These are phyloP conservation scores for Microtus obscurus DNA, from an alignment of 2,797 vertebrate species.

Conservation along the genomic window DNA sequence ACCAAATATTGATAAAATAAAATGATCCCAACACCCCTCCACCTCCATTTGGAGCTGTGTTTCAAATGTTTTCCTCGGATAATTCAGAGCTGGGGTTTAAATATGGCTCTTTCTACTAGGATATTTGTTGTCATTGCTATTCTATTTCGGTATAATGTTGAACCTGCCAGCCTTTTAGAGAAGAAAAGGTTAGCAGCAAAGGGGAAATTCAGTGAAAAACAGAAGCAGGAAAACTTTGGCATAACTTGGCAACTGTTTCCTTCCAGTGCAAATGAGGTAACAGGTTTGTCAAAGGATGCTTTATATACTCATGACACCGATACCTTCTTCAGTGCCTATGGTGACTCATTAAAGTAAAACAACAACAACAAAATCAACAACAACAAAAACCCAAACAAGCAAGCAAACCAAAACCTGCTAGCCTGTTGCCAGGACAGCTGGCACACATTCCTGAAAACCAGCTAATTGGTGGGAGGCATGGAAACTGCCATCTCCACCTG, in stretches of 20 bases:
- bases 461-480: conserved; percentile 60
- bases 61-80: conserved; percentile 45
- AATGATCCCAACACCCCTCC: background rate
- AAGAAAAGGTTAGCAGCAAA: conserved; percentile 46
- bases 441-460: conserved; percentile 59
- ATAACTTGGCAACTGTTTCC: background rate
- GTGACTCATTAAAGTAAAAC: conserved; percentile 41
- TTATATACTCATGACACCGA: background rate
- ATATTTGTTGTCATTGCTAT: conserved; percentile 19
- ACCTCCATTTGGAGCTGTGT: background rate
- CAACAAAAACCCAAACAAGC: background rate
- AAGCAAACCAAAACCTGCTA: conserved; percentile 20
- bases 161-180: conserved; percentile 44
- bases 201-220: background rate
- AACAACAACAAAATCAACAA: background rate
- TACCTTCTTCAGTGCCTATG: conserved; percentile 45
- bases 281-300: background rate
- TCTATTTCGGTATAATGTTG: conserved; percentile 32
- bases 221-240: background rate
- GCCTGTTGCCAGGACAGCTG: conserved; percentile 69
- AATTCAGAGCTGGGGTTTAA: conserved; percentile 43
- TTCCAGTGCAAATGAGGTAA: background rate
- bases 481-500: conserved; percentile 57
- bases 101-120: conserved; percentile 28
- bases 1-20: conserved; percentile 44